Percentiles rank a stretch among this genome's conserved stretches.
Evolutionary conservation across 2,888 invertebrate genomes (phyloP).

Genomic region (Harpagoxenus sublaevis): DNA sequence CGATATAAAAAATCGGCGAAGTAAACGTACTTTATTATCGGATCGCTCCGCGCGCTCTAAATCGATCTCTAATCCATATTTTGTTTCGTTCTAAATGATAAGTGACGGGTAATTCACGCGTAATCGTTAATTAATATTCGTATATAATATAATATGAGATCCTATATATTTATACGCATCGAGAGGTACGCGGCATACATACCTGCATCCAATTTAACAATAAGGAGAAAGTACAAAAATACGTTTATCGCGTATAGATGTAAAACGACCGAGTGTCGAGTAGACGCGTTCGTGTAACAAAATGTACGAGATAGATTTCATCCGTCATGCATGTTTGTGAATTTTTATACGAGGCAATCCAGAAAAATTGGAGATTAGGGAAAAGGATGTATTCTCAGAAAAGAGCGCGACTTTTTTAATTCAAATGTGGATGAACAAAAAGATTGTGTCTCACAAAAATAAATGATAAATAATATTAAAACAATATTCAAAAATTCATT

Average conservation of each 20-base stretch:
- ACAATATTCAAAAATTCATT: not conserved
- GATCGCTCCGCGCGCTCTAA: slow-evolving; percentile 30
- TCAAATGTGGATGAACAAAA: not conserved
- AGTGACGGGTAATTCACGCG: slow-evolving; percentile 44
- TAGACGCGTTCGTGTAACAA: slow-evolving; percentile 21
- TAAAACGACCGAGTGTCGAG: slow-evolving; percentile 30
- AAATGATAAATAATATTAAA: not conserved
- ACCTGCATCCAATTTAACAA: slow-evolving; percentile 47
- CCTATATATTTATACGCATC: slow-evolving; percentile 43
- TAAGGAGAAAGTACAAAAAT: slow-evolving; percentile 51
- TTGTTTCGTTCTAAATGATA: slow-evolving; percentile 28
- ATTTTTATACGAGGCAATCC: not conserved
- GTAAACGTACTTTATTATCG: slow-evolving; percentile 40
- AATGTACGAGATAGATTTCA: slow-evolving; percentile 27
- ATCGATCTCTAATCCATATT: slow-evolving; percentile 26
- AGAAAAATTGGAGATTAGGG: slow-evolving; percentile 1
- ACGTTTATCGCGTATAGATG: slow-evolving; percentile 46
- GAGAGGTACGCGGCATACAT: slow-evolving; percentile 31
- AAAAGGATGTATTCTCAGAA: not conserved
- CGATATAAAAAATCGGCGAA: slow-evolving; percentile 70
- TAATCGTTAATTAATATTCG: slow-evolving; percentile 40
- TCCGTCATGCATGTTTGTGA: slow-evolving; percentile 8
- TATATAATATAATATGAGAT: slow-evolving; percentile 46
- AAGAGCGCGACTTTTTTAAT: not conserved
- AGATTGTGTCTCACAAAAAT: not conserved